Percentiles rank a stretch among this genome's conserved stretches.
phyloP scores from a whole-genome alignment of 2,113 vertebrate genomes.

The Eira barbara region DNA sequence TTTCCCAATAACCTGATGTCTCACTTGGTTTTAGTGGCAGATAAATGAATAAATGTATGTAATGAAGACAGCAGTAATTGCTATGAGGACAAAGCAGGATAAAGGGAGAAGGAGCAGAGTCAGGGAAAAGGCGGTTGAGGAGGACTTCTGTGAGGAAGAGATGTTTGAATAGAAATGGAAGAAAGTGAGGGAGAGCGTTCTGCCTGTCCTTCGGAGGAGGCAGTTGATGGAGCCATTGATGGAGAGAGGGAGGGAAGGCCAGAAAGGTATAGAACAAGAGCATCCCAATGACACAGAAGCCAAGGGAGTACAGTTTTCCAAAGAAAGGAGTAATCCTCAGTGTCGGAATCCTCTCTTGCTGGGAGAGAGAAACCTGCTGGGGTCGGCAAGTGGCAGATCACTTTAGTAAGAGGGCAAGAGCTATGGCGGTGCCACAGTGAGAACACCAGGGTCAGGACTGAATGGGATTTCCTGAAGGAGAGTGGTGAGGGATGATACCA shows the following conservation, averaged over 20 bases:
- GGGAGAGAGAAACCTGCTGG: neutral
- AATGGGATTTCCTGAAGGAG: neutral
- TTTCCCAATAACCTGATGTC: neutral
- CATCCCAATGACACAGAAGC: neutral
- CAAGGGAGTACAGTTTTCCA: neutral
- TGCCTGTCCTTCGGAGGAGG: neutral
- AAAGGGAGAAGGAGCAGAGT: neutral
- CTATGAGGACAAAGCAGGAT: neutral
- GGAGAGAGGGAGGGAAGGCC: neutral
- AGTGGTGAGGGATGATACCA: neutral
- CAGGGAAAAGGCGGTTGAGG: neutral
- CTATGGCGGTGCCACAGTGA: no score
- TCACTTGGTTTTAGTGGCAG: neutral
- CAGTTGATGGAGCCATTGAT: neutral
- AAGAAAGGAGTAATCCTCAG: neutral
- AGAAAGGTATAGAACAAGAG: neutral
- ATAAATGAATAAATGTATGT: neutral
- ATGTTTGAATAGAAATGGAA: neutral
- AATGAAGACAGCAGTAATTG: neutral
- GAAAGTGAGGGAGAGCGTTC: neutral
- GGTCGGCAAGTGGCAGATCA: no score
- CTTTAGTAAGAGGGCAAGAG: neutral
- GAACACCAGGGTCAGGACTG: neutral
- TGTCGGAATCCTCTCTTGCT: neutral
- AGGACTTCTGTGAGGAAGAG: neutral